Base-by-base conservation (phyloP, 2,888 invertebrate genomes). In the Eupithecia inturbata region DNA sequence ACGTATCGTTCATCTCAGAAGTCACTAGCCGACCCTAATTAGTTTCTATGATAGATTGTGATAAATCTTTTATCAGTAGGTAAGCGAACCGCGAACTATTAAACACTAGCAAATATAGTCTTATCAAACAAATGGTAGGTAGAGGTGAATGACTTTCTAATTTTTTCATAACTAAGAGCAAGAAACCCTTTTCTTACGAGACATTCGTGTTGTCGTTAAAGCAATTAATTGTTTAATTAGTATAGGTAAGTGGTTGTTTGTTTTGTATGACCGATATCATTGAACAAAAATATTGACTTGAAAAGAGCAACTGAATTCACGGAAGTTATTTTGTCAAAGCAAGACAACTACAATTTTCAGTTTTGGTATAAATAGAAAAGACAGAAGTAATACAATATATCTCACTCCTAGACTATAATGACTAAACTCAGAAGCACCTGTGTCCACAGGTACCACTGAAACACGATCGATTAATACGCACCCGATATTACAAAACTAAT, bases 101-200 rank as follows among this genome's bases (percentile, higher is more conserved):
- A 73, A 63, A 60, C 68, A 60, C 66, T 49, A 19, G 36, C 75
- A 68, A 76, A 77, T 73, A 70, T 9, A 22, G 45, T 19, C n/a
- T 19, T 45, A 45, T 45, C 9, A 45, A 45, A 5, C 19, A n/a
- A 6, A 7, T n/a, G n/a, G 19, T 45, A 19, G 5, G 28, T 10
- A 66, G 26, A 73, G 73, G 78, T 76, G 67, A 78, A 78, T 68
- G 76, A 39, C 60, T 73, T 41, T 70, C 41, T 67, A 75, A 68
- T 26, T 45, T 64, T 53, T 31, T 36, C 10, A 16, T 45, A 22
- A 28, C 39, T 22, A 49, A 62, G 41, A 70, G 63, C 14, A 33
- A 26, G 49, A 60, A 49, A 36, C 9, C 16, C 36, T n/a, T 26
- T 66, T 66, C 39, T n/a, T 45, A n/a, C 4, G 45, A 45, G 45